Percentiles rank a stretch among this genome's conserved stretches.
These are phyloP conservation scores for Darevskia nairensis DNA, from an alignment of 2,797 vertebrate genomes.

Conservation along the genomic window DNA sequence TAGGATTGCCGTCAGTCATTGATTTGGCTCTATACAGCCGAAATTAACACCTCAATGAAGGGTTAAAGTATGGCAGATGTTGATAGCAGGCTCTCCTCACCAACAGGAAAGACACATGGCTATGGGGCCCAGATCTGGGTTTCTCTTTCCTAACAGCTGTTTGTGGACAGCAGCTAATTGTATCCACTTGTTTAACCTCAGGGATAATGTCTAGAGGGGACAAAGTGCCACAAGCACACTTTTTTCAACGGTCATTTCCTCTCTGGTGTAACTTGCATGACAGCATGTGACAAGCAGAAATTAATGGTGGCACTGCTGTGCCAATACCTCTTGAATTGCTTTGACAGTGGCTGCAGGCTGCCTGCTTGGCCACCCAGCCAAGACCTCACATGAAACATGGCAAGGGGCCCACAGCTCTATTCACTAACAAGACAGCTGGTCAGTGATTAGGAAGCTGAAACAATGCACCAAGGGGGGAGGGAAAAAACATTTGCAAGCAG, in stretches of 20 bases:
- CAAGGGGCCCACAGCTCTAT: conserved; percentile 90
- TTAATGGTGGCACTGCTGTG: conserved; percentile 85
- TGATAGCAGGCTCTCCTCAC: conserved; percentile 81
- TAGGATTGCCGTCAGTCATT: conserved; percentile 11
- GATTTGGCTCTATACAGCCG: conserved; percentile 44
- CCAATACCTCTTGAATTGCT: conserved; percentile 85
- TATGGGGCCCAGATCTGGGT: conserved; percentile 73
- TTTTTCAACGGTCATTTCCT: conserved; percentile 85
- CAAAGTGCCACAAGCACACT: conserved; percentile 77
- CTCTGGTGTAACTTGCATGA: conserved; percentile 86
- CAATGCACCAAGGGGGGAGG: conserved; percentile 82
- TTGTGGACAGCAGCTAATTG: conserved; percentile 81
- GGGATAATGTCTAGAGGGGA: conserved; percentile 80
- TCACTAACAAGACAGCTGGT: conserved; percentile 95
- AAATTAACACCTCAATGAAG: conserved; percentile 66
- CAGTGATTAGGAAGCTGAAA: conserved; percentile 93
- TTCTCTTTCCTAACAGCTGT: conserved; percentile 85
- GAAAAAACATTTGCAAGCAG: conserved; percentile 74
- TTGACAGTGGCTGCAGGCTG: conserved; percentile 84
- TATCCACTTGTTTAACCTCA: conserved; percentile 82
- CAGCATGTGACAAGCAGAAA: conserved; percentile 86
- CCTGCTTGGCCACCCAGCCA: conserved; percentile 87
- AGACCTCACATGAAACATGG: conserved; percentile 99
- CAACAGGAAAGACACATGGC: conserved; percentile 78
- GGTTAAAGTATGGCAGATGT: conserved; percentile 85